phyloP scores from a whole-genome alignment of 2,113 vertebrate genomes.

The Machaerirhynchus nigripectus region DNA sequence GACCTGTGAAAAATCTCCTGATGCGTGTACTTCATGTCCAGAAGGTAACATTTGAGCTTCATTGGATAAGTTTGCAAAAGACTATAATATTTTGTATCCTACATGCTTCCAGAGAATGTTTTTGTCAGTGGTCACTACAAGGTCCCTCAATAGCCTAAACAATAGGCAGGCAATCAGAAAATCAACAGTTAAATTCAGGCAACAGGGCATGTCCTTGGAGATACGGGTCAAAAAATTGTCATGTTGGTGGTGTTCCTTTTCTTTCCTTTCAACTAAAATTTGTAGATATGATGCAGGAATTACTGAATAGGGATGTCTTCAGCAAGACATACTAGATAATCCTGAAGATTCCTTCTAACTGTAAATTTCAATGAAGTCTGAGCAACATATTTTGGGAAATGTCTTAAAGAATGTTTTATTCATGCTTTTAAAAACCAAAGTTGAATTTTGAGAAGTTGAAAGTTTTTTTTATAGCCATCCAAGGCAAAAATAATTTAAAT shows the following conservation, averaged over 20 bases:
- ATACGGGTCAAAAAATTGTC: neutral
- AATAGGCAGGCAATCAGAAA: neutral
- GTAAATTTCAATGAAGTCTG: neutral
- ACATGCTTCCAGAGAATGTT: neutral
- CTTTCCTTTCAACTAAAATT: neutral
- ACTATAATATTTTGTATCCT: neutral
- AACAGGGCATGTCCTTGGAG: neutral
- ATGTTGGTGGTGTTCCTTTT: neutral
- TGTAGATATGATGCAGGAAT: neutral
- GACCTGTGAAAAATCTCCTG: constrained; percentile 70
- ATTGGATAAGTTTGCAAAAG: neutral
- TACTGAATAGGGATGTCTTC: neutral
- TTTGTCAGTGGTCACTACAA: neutral
- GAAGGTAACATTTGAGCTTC: constrained; percentile 70
- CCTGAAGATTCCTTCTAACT: neutral
- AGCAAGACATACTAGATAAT: neutral
- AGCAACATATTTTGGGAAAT: neutral
- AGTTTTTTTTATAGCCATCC: neutral
- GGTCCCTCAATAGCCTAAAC: neutral
- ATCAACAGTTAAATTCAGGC: neutral
- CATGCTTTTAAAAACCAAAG: neutral
- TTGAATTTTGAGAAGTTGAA: neutral
- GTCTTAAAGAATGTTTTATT: neutral
- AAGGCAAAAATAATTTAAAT: neutral
- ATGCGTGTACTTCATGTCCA: constrained; percentile 78